These are phyloP conservation scores for Laticauda colubrina DNA, from an alignment of 2,113 vertebrate genomes.

Conservation along the genomic window DNA sequence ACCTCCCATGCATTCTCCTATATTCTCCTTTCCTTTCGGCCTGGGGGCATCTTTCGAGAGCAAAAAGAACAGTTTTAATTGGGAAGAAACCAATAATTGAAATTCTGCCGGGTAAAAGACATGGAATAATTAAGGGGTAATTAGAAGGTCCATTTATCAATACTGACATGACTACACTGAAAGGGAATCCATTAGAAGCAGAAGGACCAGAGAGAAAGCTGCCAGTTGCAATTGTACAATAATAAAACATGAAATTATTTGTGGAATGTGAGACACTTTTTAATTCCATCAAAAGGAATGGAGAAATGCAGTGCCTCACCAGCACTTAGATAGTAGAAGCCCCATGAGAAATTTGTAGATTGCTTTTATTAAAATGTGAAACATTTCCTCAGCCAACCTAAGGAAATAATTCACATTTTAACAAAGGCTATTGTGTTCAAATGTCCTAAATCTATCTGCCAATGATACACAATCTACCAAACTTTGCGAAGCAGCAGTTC, in stretches of 20 bases:
- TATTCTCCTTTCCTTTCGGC: too few species aligned
- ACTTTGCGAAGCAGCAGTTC: neutral
- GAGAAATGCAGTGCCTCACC: neutral
- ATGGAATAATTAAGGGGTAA: neutral
- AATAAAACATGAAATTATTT: neutral
- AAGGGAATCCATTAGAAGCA: neutral
- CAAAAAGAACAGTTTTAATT: neutral
- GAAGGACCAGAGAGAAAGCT: neutral
- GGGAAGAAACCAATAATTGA: neutral
- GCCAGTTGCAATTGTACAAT: too few species aligned
- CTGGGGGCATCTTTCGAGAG: neutral
- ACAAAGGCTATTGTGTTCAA: neutral
- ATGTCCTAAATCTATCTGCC: neutral
- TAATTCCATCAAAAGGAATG: neutral
- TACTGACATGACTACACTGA: neutral
- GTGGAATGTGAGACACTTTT: neutral
- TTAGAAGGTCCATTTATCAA: neutral
- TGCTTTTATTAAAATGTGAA: neutral
- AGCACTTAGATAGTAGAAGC: neutral
- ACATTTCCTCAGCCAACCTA: neutral
- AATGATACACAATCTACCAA: neutral
- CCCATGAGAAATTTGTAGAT: neutral
- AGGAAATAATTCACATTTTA: neutral
- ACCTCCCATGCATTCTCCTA: neutral
- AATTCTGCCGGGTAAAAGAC: neutral